Percentiles rank a stretch among this genome's conserved stretches.
Conservation (phyloP, 2,113 vertebrate species). For the Oreochromis tanganicae region DNA sequence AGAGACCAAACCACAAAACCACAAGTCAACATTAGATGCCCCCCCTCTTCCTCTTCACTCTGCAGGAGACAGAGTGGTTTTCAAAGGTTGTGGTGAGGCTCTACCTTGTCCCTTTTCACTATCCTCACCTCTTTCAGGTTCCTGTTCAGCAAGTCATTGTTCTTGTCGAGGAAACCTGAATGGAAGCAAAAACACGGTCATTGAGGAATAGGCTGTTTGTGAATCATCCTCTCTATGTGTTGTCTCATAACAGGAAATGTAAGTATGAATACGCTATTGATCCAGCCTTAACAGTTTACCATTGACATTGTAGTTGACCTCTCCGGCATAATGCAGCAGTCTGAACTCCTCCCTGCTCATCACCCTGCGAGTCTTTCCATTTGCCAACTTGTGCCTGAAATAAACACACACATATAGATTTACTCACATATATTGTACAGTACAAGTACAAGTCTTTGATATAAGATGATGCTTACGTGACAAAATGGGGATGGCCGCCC, state of each 20-base stretch:
- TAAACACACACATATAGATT: background rate
- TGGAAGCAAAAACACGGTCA: background rate
- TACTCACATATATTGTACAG: background rate
- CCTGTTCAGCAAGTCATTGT: constrained; percentile 93
- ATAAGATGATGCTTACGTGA: constrained; percentile 80
- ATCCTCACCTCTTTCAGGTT: constrained; percentile 92
- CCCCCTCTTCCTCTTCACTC: background rate
- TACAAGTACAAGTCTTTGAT: background rate
- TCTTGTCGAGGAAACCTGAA: constrained; percentile 95
- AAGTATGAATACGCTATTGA: background rate
- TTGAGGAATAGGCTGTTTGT: background rate
- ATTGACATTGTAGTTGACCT: constrained; percentile 91
- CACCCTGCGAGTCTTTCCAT: constrained; percentile 87
- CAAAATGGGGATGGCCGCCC: constrained; percentile 88
- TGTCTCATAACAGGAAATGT: background rate
- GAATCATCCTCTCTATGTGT: background rate
- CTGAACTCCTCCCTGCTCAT: constrained; percentile 91
- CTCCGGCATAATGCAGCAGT: constrained; percentile 92
- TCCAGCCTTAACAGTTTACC: constrained; percentile 65
- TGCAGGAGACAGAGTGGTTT: background rate
- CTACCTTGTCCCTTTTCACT: background rate
- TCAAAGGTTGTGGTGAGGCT: background rate
- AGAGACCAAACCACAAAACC: constrained; percentile 14
- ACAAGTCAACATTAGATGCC: constrained; percentile 10
- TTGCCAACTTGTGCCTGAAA: constrained; percentile 90